Evolutionary conservation across 2,113 vertebrate genomes (phyloP), one percentile per base, ranked within the genome.

Genomic region (Nestor notabilis): DNA sequence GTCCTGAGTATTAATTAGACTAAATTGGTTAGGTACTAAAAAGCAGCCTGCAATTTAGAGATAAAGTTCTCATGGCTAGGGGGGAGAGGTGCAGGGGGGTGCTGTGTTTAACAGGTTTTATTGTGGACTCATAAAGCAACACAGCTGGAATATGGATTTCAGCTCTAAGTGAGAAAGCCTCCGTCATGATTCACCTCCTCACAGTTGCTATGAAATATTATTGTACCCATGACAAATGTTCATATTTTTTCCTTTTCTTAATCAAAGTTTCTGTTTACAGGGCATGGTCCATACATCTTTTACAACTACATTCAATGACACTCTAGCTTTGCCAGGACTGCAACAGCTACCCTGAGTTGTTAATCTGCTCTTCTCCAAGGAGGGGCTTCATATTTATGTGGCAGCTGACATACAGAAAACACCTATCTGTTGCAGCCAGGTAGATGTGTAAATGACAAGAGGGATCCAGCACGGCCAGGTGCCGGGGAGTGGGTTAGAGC

Each of bases 31-130:
- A 82, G 65, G 50, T 71, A 41, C 80, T 95, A 94, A 89, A 88
- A 92, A 96, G 85, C 87, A 86, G 93, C 85, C 89, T 97, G 96
- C 84, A 97, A 52, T 93, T 97, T 90, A 25, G 79, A 96, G 90
- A 97, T 96, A 97, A 97, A 95, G 83, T 83, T 41, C 81, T 88
- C 63, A 83, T 70, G 65, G 56, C 52, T 82, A 31, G n/a, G 66
- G 85, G 37, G 61, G 16, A 44, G 20, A 13, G n/a, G 46, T 4
- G 35, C 3, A n/a, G n/a, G 55, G 20, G 63, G 17, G 47, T 24
- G 68, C 44, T 25, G 37, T 64, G 14, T 91, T 95, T 91, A 89
- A 87, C 91, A 53, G 72, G 70, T 86, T 95, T 94, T 77, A 94
- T 93, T 68, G 66, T 93, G 78, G 3, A 3, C 65, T 96, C 74